Conservation (phyloP, 2,888 invertebrate species). For the Ormia ochracea region DNA sequence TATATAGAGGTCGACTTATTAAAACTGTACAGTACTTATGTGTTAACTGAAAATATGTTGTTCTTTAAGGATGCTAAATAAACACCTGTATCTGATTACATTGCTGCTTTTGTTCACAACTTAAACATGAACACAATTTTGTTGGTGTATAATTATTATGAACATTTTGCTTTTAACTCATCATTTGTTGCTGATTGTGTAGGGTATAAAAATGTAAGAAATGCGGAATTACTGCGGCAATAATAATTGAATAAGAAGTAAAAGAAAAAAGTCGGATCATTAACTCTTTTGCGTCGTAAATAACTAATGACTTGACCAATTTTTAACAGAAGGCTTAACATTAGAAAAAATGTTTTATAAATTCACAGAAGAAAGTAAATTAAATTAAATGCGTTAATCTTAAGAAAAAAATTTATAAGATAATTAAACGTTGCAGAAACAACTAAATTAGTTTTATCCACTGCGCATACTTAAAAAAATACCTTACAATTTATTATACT, state of each 20-base stretch:
- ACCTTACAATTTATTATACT: no score
- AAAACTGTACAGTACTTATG: neutral
- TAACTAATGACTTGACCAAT: neutral
- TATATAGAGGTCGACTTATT: neutral
- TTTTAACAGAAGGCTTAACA: neutral
- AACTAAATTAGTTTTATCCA: no score
- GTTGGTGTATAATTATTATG: no score
- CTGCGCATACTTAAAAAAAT: no score
- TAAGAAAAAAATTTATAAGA: neutral
- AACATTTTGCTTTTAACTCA: no score
- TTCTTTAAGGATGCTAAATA: no score
- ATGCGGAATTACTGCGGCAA: neutral
- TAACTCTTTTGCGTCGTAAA: neutral
- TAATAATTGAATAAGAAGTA: neutral
- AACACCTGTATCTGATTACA: no score
- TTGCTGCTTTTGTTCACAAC: no score
- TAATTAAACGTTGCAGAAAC: neutral
- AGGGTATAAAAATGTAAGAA: neutral
- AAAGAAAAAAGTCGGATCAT: conserved; percentile 4
- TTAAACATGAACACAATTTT: no score
- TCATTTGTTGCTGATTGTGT: neutral
- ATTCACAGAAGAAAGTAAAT: neutral
- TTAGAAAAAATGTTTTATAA: neutral
- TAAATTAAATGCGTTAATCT: neutral
- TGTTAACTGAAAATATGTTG: neutral